Evolutionary conservation across 2,888 invertebrate genomes (phyloP), one percentile per base, ranked within the genome.

Genomic region (Serrognathus titanus): DNA sequence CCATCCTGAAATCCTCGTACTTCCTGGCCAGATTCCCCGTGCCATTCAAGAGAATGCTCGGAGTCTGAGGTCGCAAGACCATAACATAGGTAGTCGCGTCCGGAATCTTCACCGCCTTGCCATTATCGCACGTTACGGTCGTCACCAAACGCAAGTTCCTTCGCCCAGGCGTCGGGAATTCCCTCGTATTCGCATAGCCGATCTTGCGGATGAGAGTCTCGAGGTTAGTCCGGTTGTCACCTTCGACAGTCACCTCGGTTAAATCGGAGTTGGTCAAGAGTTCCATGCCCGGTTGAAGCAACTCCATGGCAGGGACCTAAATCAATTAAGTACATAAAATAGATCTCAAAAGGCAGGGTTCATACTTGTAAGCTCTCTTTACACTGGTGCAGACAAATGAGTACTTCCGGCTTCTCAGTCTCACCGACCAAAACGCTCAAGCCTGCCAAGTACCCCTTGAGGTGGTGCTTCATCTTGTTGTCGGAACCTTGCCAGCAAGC

Each of bases 401-500:
- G 80, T 0, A 92, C 90, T 53, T 85, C 82, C 0, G 87, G 81
- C 52, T 87, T 85, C 75, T 94, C 92, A 59, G 85, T 87, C 49
- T 83, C 85, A n/a, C 87, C 90, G 53, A 86, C 83, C 61, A 92
- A 78, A 49, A 94, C 84, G 36, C 90, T 90, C 61, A 96, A 82
- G 0, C 94, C 93, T 10, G 94, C 92, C 74, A 96, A 81, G 78
- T 92, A 92, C n/a, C 95, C 95, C 63, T 79, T 87, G 79, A 94
- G 86, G 77, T 91, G 88, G 77, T 97, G 97, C 71, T 90, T 91
- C 83, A 96, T 90, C 73, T 90, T 89, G 75, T 88, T 88, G 68
- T 94, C 94, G 0, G 93, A 91, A 40, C 95, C 93, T 67, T 97
- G 97, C 93, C 96, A 99, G 81, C 99, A 99, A 24, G 97, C 98